Conservation (phyloP, 2,888 invertebrate genomes). For the Papilio demoleus region DNA sequence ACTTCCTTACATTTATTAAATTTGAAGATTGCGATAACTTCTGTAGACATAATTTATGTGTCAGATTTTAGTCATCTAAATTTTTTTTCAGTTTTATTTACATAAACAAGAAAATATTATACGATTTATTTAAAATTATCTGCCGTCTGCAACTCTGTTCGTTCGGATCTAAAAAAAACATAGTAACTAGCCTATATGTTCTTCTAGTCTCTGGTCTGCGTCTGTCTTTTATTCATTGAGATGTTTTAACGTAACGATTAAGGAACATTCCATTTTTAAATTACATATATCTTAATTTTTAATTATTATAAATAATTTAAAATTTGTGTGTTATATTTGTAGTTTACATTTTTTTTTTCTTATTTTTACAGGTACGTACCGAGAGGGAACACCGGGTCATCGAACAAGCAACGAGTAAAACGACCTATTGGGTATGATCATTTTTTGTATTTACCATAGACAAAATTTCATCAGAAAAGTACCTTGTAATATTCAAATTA, state of each 20-base stretch:
- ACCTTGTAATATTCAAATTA: neutral
- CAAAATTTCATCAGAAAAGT: neutral
- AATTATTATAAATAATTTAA: too few relatives aligned
- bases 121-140: neutral
- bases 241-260: too few relatives aligned
- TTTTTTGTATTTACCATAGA: constrained; percentile 1
- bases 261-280: too few relatives aligned
- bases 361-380: constrained; percentile 31
- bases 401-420: constrained; percentile 13
- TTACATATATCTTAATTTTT: too few relatives aligned
- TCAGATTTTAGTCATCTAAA: neutral
- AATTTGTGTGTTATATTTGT: too few relatives aligned
- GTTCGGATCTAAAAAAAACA: too few relatives aligned
- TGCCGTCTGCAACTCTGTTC: too few relatives aligned
- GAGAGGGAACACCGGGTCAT: constrained; percentile 14
- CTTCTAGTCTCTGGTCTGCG: too few relatives aligned
- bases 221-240: too few relatives aligned
- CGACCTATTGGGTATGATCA: constrained; percentile 19
- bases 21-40: constrained; percentile 27
- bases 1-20: constrained; percentile 24
- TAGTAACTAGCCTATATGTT: too few relatives aligned
- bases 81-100: constrained; percentile 17
- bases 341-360: neutral
- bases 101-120: neutral
- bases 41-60: constrained; percentile 26